These are phyloP conservation scores for Cyrtonyx montezumae DNA, from an alignment of 2,113 vertebrate genomes.

Conservation along the genomic window DNA sequence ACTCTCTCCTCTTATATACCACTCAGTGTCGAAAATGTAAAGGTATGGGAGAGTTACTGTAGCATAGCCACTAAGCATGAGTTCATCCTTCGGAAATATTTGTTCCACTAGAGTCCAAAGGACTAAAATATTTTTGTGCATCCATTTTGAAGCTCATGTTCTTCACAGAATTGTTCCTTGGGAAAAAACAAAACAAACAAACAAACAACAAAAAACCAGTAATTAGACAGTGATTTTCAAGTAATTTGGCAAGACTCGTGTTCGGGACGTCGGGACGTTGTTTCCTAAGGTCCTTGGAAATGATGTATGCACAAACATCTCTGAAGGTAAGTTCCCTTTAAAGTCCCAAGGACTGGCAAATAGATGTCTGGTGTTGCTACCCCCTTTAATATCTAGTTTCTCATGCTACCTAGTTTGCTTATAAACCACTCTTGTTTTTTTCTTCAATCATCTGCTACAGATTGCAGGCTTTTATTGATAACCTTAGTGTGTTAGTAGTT, in stretches of 20 bases:
- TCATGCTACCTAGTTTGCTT: neutral
- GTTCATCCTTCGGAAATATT: neutral
- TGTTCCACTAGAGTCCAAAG: neutral
- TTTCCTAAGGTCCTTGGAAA: neutral
- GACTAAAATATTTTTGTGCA: neutral
- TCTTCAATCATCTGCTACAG: neutral
- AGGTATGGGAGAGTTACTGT: neutral
- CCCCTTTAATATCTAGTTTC: neutral
- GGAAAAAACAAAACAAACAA: neutral
- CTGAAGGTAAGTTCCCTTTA: neutral
- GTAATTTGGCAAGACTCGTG: neutral
- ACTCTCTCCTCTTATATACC: neutral
- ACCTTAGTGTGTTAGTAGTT: neutral
- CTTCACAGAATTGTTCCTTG: neutral
- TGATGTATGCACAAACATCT: no score
- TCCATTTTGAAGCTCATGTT: neutral
- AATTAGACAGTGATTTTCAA: neutral
- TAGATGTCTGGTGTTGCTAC: neutral
- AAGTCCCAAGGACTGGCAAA: neutral
- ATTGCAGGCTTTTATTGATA: neutral
- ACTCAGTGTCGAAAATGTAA: neutral
- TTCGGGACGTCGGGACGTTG: no score
- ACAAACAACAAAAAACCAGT: no score
- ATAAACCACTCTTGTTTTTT: neutral
- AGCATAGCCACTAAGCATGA: neutral